A percentile compares a stretch with the other conserved stretches of the same genome.
Evolutionary conservation across 2,113 vertebrate genomes (phyloP).

Genomic region (Corythornis madagascariensis): DNA sequence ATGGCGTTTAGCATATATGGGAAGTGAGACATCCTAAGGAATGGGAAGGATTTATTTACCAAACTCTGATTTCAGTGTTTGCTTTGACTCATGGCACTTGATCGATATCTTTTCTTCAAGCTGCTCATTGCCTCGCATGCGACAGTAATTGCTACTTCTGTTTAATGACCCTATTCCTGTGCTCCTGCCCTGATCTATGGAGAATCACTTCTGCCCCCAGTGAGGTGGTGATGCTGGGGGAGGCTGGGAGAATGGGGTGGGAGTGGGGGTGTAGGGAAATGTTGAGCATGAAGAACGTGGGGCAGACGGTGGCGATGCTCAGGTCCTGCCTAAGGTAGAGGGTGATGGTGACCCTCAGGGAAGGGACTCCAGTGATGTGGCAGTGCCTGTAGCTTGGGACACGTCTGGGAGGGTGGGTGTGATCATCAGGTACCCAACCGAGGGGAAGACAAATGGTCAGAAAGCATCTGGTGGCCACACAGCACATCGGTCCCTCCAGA

Average conservation of each 20-base stretch:
- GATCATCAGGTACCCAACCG: fast-evolving
- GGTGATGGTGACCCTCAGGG: neutral
- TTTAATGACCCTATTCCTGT: constrained; percentile 40
- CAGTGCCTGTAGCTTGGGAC: fast-evolving
- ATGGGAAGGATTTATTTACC: constrained; percentile 63
- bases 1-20: neutral
- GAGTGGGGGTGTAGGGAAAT: neutral
- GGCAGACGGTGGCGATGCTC: neutral
- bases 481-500: fast-evolving
- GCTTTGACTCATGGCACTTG: constrained; percentile 19
- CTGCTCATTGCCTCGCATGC: neutral
- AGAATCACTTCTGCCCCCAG: neutral
- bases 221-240: neutral
- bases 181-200: neutral
- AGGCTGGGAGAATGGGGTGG: neutral
- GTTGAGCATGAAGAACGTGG: neutral
- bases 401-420: neutral
- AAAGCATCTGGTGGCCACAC: neutral
- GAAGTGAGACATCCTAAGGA: constrained; percentile 61
- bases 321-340: neutral
- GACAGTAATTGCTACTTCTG: constrained; percentile 28
- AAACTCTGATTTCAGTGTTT: neutral
- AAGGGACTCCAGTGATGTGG: fast-evolving
- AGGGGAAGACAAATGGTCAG: fast-evolving
- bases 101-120: neutral